Percentiles rank a stretch among this genome's conserved stretches.
Evolutionary conservation across 2,113 vertebrate genomes (phyloP).

Genomic region (Tychaedon coryphoeus): DNA sequence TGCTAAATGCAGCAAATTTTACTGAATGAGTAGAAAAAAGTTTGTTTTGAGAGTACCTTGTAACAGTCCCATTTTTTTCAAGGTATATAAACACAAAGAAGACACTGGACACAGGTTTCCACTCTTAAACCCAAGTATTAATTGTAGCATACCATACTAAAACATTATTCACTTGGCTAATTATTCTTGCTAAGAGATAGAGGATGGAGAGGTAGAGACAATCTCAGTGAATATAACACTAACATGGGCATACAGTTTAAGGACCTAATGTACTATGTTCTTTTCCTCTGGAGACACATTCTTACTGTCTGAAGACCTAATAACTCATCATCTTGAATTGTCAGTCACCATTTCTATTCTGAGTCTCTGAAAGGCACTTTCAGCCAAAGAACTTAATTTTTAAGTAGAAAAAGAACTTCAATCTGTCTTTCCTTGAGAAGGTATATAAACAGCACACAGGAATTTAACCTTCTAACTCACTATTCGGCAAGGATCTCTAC

Average conservation of each 20-base stretch:
- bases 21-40: neutral
- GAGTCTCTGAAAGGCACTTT: neutral
- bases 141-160: neutral
- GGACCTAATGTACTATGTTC: neutral
- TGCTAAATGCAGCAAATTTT: neutral
- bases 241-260: neutral
- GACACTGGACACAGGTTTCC: neutral
- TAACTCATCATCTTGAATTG: neutral
- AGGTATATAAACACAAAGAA: neutral
- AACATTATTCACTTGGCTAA: neutral
- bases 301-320: neutral
- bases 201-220: neutral
- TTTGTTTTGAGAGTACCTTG: neutral
- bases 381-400: neutral
- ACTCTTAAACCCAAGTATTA: neutral
- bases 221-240: neutral
- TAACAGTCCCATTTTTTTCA: neutral
- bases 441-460: neutral
- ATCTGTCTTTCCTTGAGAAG: neutral
- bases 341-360: neutral
- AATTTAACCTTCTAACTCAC: neutral
- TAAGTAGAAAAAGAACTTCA: neutral
- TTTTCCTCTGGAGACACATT: neutral
- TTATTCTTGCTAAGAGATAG: neutral
- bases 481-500: constrained; percentile 27